Evolutionary conservation across 2,888 invertebrate species (phyloP).

Genomic region (Ornithoptera priamus): DNA sequence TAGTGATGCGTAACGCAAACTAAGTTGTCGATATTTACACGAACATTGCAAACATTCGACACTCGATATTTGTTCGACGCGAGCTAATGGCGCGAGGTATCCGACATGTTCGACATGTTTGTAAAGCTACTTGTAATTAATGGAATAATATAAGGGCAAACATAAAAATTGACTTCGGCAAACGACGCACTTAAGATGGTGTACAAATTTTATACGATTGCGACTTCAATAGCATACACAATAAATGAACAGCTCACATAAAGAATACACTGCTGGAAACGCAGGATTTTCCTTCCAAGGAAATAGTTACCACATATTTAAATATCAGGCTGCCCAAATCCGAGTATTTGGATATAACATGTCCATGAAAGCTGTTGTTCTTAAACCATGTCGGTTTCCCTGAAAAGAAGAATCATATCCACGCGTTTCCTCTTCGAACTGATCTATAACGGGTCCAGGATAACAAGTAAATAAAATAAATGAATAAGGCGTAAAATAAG

Average conservation of each 20-base stretch:
- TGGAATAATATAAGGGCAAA: slow-evolving; percentile 33
- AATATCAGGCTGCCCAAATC: too few relatives aligned
- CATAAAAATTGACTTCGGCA: slow-evolving; percentile 18
- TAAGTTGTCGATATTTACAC: slow-evolving; percentile 73
- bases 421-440: too few relatives aligned
- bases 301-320: too few relatives aligned
- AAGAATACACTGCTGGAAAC: too few relatives aligned
- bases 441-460: slow-evolving; percentile 46
- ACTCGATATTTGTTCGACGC: slow-evolving; percentile 72
- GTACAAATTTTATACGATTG: slow-evolving; percentile 24
- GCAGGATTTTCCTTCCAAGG: too few relatives aligned
- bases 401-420: too few relatives aligned
- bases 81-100: slow-evolving; percentile 70
- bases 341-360: too few relatives aligned
- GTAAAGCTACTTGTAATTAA: slow-evolving; percentile 69
- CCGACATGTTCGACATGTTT: slow-evolving; percentile 50
- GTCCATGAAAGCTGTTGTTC: too few relatives aligned
- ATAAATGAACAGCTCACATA: slow-evolving; percentile 34
- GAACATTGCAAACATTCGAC: slow-evolving; percentile 68
- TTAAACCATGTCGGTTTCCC: too few relatives aligned
- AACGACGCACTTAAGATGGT: slow-evolving; percentile 3
- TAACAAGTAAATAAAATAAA: slow-evolving; percentile 60
- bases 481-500: slow-evolving; percentile 60
- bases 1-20: slow-evolving; percentile 81
- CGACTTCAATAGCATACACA: slow-evolving; percentile 38